A percentile compares a stretch with the other conserved stretches of the same genome.
These are phyloP conservation scores for Narcine bancroftii DNA, from an alignment of 2,113 vertebrate genomes.

Conservation along the genomic window DNA sequence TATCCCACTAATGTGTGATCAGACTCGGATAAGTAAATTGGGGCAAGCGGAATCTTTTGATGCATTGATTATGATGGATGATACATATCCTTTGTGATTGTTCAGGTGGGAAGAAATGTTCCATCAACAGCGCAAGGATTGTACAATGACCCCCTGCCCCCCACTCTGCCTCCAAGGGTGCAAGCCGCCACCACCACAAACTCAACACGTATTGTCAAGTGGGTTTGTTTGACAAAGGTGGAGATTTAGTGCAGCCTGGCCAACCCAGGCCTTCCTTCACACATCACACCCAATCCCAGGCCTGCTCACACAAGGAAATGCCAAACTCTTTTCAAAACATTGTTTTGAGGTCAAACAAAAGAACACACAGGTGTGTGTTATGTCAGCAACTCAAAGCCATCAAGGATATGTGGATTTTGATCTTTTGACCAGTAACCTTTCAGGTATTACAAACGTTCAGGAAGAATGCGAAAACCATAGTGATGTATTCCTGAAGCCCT, in stretches of 20 bases:
- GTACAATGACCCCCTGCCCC: no score
- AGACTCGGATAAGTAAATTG: background rate
- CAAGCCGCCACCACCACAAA: background rate
- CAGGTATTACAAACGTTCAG: conserved; percentile 53
- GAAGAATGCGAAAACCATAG: conserved; percentile 56
- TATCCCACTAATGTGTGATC: no score
- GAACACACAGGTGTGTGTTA: conserved; percentile 59
- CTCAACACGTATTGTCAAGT: conserved; percentile 17
- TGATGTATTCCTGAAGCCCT: background rate
- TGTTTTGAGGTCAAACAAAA: conserved; percentile 51
- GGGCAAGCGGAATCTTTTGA: background rate
- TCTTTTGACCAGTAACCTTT: conserved; percentile 54
- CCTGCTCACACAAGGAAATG: conserved; percentile 51
- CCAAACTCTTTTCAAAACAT: conserved; percentile 51
- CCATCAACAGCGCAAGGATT: background rate
- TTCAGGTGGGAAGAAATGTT: background rate
- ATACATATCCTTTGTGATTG: background rate
- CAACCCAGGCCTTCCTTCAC: background rate
- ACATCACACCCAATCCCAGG: conserved; percentile 27
- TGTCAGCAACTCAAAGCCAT: conserved; percentile 48
- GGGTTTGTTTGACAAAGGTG: background rate
- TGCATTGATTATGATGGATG: background rate
- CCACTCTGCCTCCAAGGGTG: no score
- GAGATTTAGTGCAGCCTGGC: background rate
- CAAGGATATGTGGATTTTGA: conserved; percentile 51